Evolutionary conservation across 1,140 invertebrate species (phyloP), one percentile per base, ranked within the genome.

Genomic region (Halotydeus destructor): DNA sequence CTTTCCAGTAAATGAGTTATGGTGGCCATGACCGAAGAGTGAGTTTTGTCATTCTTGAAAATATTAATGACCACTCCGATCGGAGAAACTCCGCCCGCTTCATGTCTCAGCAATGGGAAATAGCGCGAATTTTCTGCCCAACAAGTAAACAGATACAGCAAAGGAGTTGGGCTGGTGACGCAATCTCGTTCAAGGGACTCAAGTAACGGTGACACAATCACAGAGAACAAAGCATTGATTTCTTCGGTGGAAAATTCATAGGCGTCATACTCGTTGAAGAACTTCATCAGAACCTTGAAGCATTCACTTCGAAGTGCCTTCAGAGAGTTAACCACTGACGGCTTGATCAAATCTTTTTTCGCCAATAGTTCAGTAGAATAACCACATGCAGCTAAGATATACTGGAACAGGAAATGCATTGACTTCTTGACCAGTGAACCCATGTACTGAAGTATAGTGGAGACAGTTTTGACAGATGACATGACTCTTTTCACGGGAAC

Each of bases 401-500:
- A 61, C 46, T 75, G 71, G 0, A 86, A 52, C 8, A 89, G 57
- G 37, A 71, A 69, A 0, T 66, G 64, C n/a, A 84, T 56, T 22
- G 81, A 61, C 34, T 66, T 55, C 1, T 69, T 59, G 59, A 84
- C 69, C 36, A 76, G 67, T 11, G 75, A 75, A 0, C 79, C 79
- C 54, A 88, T 77, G 57, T 88, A 76, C 56, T 82, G 74, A n/a
- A 82, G 68, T 18, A 88, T 70, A 14, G 78, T 69, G 30, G 73
- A 70, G 30, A 88, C 61, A 11, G 47, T 49, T 19, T 19, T 41
- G 4, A 47, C 28, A n/a, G 16, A 31, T 3, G 18, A n/a, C n/a
- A 23, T 16, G 8, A 32, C 27, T 3, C 24, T 2, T 41, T 3
- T 9, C 1, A 31, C 12, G 11, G 38, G 25, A 27, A 39, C 16